Percentiles rank a stretch among this genome's conserved stretches.
These are phyloP conservation scores for Carollia perspicillata DNA, from an alignment of 2,113 vertebrate genomes.

Conservation along the genomic window DNA sequence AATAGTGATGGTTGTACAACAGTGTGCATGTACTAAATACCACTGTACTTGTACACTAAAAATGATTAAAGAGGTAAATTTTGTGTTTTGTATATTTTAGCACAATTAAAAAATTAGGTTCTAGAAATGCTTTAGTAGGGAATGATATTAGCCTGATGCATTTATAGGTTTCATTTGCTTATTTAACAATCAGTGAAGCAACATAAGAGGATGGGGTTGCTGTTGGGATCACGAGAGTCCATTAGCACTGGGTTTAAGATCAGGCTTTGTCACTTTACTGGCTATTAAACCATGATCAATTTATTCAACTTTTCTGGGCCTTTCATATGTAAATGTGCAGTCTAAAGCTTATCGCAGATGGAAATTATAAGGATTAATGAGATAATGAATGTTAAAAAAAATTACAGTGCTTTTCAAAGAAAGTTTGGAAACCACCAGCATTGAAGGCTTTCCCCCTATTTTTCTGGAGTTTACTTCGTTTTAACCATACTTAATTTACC, in stretches of 20 bases:
- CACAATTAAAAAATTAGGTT: neutral
- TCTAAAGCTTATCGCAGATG: neutral
- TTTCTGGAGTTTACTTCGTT: neutral
- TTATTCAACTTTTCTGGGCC: neutral
- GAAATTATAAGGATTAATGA: neutral
- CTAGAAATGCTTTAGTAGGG: neutral
- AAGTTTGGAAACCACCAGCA: neutral
- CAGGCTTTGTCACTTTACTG: neutral
- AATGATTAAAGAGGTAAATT: neutral
- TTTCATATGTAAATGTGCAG: neutral
- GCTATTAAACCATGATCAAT: neutral
- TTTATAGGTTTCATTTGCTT: neutral
- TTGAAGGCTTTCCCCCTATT: neutral
- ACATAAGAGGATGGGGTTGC: neutral
- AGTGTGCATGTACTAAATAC: neutral
- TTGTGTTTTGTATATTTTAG: neutral
- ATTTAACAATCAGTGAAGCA: neutral
- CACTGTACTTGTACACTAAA: neutral
- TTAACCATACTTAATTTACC: neutral
- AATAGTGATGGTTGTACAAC: neutral
- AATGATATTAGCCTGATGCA: neutral
- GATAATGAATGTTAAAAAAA: neutral
- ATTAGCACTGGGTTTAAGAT: neutral
- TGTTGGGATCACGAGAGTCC: neutral
- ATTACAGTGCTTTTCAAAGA: neutral